Base-by-base conservation (phyloP, 2,113 vertebrate genomes). In the Charina bottae region DNA sequence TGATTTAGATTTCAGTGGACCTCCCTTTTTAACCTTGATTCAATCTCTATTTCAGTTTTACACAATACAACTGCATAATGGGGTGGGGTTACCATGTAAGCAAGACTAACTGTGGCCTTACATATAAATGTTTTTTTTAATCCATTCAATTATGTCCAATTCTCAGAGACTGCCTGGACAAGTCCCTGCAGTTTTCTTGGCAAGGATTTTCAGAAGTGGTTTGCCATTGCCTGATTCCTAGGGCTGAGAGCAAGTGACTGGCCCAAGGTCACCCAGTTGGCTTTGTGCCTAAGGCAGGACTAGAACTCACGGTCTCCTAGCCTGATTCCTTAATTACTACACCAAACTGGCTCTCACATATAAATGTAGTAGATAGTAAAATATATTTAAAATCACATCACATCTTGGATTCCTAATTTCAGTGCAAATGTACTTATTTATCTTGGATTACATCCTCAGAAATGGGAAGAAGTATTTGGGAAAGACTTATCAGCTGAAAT, bases 11-110 rank as follows among this genome's bases (percentile, higher is more conserved):
- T 58, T 28, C 1, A 23, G n/a, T 37, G 72, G 54, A 26, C 60
- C 33, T 55, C 26, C 53, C 83, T 64, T 90, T 60, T 78, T 23
- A 92, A 86, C 85, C 89, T 89, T 23, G 49, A 83, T 13, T 78
- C 89, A 15, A 42, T 23, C 6, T 59, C 84, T n/a, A 56, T 55
- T 92, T 92, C 55, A 37, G 42, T 88, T 83, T 88, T 88, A 53
- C 88, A 49, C 49, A 33, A 2, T 88, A 59, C 85, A 60, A 8
- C 10, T 3, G 68, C 24, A 88, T 42, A 59, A 83, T 42, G 21
- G 42, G 11, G 28, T 1, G 53, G 62, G 53, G 7, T 78, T 92
- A 10, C 33, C 83, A 62, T 26, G 15, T 84, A 33, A 62, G 54
- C 55, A 53, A 60, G 5, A 11, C 8, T 23, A 46, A 78, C 19